phyloP scores from a whole-genome alignment of 2,888 invertebrate genomes.

The Notodonta dromedarius region DNA sequence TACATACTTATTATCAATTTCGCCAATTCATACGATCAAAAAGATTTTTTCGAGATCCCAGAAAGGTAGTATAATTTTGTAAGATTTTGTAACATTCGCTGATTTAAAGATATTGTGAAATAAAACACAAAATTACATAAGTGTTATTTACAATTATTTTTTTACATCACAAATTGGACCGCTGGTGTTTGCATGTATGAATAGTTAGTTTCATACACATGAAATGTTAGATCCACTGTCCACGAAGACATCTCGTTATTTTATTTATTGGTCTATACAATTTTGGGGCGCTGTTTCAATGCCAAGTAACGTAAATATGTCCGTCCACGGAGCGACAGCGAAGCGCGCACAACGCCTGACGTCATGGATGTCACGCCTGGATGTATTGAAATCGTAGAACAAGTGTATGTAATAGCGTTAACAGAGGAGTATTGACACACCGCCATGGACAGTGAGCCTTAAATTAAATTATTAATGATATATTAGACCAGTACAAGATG shows the following conservation, averaged over 20 bases:
- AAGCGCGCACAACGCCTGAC: too few relatives aligned
- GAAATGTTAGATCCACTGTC: not conserved
- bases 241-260: too few relatives aligned
- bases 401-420: too few relatives aligned
- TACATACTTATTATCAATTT: not conserved
- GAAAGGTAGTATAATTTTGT: not conserved
- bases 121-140: not conserved
- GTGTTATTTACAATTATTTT: not conserved
- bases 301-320: too few relatives aligned
- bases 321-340: too few relatives aligned
- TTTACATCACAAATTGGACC: not conserved
- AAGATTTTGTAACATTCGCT: not conserved
- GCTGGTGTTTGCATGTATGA: not conserved
- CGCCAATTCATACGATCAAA: slow-evolving; percentile 3
- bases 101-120: not conserved
- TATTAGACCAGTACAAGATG: not conserved
- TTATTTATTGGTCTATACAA: too few relatives aligned
- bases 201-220: not conserved
- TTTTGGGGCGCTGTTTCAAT: too few relatives aligned
- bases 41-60: slow-evolving; percentile 9
- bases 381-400: too few relatives aligned
- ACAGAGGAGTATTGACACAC: too few relatives aligned
- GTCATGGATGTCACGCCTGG: too few relatives aligned
- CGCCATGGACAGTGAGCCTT: too few relatives aligned
- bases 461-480: not conserved